Percentiles rank a stretch among this genome's conserved stretches.
phyloP scores from a whole-genome alignment of 2,797 vertebrate species.

The Argentina silus region DNA sequence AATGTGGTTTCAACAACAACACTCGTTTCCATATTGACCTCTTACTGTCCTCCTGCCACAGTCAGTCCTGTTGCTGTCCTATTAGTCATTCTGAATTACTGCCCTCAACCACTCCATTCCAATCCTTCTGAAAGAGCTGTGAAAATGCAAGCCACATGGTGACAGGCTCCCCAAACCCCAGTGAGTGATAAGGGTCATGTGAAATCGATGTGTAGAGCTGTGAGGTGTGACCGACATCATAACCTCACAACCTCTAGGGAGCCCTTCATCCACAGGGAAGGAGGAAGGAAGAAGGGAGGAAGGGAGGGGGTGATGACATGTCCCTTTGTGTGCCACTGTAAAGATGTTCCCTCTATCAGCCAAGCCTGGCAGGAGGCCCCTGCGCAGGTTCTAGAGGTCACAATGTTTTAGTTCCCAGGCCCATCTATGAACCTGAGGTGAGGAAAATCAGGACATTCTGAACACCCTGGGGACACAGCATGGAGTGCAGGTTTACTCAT shows the following conservation, averaged over 20 bases:
- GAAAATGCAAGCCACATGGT: conserved; percentile 8
- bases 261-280: not conserved
- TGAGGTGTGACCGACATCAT: conserved; percentile 42
- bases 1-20: not conserved
- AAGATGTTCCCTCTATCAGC: not conserved
- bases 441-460: not conserved
- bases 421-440: not conserved
- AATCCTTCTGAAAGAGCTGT: not conserved
- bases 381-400: conserved; percentile 9
- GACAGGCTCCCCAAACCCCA: conserved; percentile 6
- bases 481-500: too few species aligned
- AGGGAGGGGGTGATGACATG: not conserved
- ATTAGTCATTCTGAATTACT: conserved; percentile 6
- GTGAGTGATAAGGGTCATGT: conserved; percentile 20
- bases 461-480: not conserved
- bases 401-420: not conserved
- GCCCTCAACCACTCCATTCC: not conserved
- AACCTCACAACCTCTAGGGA: conserved; percentile 40
- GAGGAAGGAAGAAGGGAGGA: too few species aligned
- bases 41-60: not conserved
- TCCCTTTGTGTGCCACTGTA: not conserved
- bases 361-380: not conserved
- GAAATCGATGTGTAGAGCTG: conserved; percentile 22
- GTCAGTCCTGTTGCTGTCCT: not conserved
- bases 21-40: not conserved